Conservation (phyloP, 2,797 vertebrate genomes). For the Sebastes aleutianus region DNA sequence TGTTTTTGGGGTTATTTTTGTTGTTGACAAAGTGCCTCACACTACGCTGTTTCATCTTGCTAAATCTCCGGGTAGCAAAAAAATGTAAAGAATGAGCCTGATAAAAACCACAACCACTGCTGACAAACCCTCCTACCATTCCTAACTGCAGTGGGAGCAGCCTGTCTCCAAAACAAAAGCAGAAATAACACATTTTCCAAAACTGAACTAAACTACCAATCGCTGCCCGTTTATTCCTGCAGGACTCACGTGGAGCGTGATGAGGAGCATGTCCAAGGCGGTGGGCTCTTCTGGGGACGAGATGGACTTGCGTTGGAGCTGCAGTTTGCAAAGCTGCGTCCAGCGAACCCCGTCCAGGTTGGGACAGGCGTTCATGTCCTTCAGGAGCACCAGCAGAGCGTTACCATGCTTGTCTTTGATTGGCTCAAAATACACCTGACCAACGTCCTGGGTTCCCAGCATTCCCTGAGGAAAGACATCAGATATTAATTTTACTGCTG, state of each 20-base stretch:
- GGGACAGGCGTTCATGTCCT: constrained; percentile 85
- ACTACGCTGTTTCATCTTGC: constrained; percentile 32
- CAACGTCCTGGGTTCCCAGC: constrained; percentile 90
- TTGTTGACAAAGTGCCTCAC: constrained; percentile 43
- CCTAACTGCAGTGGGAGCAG: constrained; percentile 28
- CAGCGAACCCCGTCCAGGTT: constrained; percentile 87
- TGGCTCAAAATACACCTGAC: constrained; percentile 91
- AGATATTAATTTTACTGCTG: background rate
- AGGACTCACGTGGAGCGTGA: constrained; percentile 86
- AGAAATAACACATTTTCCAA: constrained; percentile 22
- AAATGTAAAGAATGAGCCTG: constrained; percentile 42
- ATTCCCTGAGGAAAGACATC: constrained; percentile 76
- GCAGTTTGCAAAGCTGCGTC: constrained; percentile 88
- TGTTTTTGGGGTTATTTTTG: constrained; percentile 28
- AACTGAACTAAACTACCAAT: constrained; percentile 1
- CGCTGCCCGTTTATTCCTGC: background rate
- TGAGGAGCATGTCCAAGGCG: constrained; percentile 88
- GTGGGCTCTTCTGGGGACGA: constrained; percentile 89
- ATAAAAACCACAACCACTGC: constrained; percentile 39
- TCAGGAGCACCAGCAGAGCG: constrained; percentile 88
- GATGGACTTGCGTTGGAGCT: constrained; percentile 89
- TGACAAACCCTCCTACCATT: constrained; percentile 22
- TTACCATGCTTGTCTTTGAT: constrained; percentile 93
- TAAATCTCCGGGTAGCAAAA: constrained; percentile 23
- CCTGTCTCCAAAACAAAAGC: constrained; percentile 43